Base-by-base conservation (phyloP, 1,140 invertebrate species). In the Brachionus koreanus region DNA sequence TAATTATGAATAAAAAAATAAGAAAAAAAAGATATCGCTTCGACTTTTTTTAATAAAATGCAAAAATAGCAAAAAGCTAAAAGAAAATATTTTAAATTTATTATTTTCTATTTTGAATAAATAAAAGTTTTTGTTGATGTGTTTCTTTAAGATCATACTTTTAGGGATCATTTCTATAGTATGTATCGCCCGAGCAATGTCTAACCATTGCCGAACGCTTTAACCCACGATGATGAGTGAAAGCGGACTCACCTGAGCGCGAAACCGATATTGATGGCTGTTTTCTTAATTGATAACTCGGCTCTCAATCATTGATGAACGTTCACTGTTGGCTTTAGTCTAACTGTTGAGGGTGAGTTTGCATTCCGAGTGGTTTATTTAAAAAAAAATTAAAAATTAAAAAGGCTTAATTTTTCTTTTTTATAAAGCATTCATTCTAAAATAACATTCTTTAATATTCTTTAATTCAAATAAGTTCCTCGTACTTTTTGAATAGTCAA, bases 131-230 rank as follows among this genome's bases (percentile, higher is more conserved):
- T 7, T 19, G 16, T 35, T 33, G 33, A n/a, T 19, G 16, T 69
- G 65, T 5, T 69, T 69, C 37, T 69, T 69, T 69, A 69, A 69
- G 65, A 69, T 69, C 65, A 69, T 69, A 69, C 65, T 69, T 69
- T 69, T 69, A 69, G 65, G 65, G 65, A 69, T 69, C 65, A 69
- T 69, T 69, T 69, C 65, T 69, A 69, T 69, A 69, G 65, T 69
- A 69, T 69, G 65, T 69, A 69, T 69, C 65, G 65, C 65, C 65
- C 65, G 65, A 69, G 65, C 65, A 69, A 69, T 69, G 65, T 69
- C 65, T 69, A 69, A 69, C 65, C 65, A 69, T 69, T 69, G 65
- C 65, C 65, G 65, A 69, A 69, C 65, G 65, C 65, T 69, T 69
- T 69, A 69, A 69, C 65, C 65, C 65, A 69, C 65, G 65, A 69